phyloP scores from a whole-genome alignment of 2,797 vertebrate genomes.

The Poeciliopsis infans region DNA sequence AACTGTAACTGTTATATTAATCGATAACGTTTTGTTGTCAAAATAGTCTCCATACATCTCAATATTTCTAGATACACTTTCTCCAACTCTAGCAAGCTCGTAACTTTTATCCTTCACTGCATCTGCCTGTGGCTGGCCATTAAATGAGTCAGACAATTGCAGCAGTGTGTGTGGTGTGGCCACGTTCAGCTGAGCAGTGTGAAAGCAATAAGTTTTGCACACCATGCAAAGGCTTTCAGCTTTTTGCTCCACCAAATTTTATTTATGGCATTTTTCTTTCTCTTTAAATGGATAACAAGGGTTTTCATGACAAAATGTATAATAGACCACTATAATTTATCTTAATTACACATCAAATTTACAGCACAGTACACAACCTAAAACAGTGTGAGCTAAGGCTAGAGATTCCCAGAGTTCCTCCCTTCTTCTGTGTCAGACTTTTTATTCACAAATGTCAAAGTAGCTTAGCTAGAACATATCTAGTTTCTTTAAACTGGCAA shows the following conservation, averaged over 20 bases:
- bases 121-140: conserved; percentile 48
- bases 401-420: conserved; percentile 38
- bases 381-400: conserved; percentile 52
- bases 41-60: not conserved
- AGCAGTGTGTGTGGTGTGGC: conserved; percentile 17
- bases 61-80: conserved; percentile 13
- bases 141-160: conserved; percentile 38
- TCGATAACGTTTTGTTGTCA: not conserved
- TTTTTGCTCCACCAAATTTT: conserved; percentile 9
- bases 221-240: conserved; percentile 1
- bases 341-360: conserved; percentile 27
- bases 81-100: conserved; percentile 26
- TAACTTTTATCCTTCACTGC: conserved; percentile 34
- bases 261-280: conserved; percentile 6
- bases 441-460: conserved; percentile 38
- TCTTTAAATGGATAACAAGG: not conserved
- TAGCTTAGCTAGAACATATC: conserved; percentile 23
- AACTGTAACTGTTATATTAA: not conserved
- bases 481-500: conserved; percentile 55
- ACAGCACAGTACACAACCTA: conserved; percentile 22
- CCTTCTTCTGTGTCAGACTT: conserved; percentile 40
- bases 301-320: not conserved
- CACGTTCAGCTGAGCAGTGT: conserved; percentile 14
- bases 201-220: conserved; percentile 11
- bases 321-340: not conserved